phyloP scores from a whole-genome alignment of 2,797 vertebrate species.

The Phataginus tricuspis region DNA sequence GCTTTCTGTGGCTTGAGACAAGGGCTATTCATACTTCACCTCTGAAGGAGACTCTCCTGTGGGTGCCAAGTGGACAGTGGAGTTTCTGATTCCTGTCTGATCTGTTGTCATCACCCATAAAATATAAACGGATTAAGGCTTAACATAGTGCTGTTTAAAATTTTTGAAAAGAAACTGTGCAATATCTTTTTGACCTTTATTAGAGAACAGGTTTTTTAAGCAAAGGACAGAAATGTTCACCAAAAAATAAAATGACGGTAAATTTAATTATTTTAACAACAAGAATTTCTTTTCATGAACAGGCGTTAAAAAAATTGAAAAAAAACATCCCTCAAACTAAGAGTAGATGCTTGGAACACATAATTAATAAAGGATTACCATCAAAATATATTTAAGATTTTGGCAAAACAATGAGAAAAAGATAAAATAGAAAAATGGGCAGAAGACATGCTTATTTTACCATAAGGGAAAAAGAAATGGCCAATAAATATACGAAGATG shows the following conservation, averaged over 20 bases:
- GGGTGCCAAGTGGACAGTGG: background rate
- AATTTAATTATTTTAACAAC: background rate
- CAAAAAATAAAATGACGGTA: background rate
- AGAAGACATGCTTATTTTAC: background rate
- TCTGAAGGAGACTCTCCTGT: background rate
- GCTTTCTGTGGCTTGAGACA: background rate
- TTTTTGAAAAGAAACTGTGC: background rate
- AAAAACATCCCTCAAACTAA: background rate
- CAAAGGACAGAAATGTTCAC: background rate
- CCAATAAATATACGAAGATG: background rate
- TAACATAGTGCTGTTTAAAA: background rate
- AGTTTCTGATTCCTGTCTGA: background rate
- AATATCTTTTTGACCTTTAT: background rate
- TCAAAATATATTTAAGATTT: background rate
- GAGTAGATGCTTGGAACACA: background rate
- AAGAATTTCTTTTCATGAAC: background rate
- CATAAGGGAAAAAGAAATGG: background rate
- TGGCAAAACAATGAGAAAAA: background rate
- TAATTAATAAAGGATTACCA: background rate
- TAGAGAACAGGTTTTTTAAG: background rate
- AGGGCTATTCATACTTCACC: rapidly evolving
- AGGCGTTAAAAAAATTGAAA: background rate
- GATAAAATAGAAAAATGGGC: background rate
- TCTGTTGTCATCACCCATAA: background rate
- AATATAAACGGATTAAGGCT: background rate